Evolutionary conservation across 2,888 invertebrate genomes (phyloP).

Genomic region (Meandrusa payeni): DNA sequence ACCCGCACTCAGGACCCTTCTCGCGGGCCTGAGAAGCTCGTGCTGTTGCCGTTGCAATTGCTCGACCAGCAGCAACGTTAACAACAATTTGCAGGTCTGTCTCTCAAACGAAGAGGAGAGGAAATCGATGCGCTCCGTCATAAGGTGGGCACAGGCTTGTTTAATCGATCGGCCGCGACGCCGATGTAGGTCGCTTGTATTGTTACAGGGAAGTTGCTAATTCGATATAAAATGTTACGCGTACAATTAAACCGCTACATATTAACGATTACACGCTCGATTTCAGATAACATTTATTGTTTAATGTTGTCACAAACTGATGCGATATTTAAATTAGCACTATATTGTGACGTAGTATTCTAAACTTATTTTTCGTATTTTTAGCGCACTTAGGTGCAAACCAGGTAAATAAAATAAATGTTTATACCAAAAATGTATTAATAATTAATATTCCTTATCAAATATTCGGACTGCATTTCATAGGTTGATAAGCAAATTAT

Average conservation of each 20-base stretch:
- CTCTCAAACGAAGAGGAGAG: slow-evolving; percentile 73
- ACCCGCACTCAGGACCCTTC: slow-evolving; percentile 62
- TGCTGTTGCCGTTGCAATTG: slow-evolving; percentile 75
- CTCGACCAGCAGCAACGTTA: slow-evolving; percentile 53
- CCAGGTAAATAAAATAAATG: slow-evolving; percentile 79
- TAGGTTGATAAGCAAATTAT: too few relatives aligned
- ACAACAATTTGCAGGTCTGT: slow-evolving; percentile 79
- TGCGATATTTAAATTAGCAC: slow-evolving; percentile 10
- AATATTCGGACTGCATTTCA: too few relatives aligned
- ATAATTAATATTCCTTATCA: too few relatives aligned
- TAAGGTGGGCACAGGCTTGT: slow-evolving; percentile 81
- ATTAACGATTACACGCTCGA: slow-evolving; percentile 42
- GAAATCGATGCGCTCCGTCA: slow-evolving; percentile 83
- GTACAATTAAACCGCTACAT: slow-evolving; percentile 20
- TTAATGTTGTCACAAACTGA: slow-evolving; percentile 3
- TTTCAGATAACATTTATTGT: slow-evolving; percentile 30
- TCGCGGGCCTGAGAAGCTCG: slow-evolving; percentile 58
- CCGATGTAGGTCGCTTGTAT: slow-evolving; percentile 18
- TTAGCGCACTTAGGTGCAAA: slow-evolving; percentile 76
- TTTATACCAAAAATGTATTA: too few relatives aligned
- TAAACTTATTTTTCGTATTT: slow-evolving; percentile 65
- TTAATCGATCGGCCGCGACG: slow-evolving; percentile 22
- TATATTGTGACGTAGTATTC: slow-evolving; percentile 19
- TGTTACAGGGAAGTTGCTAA: slow-evolving; percentile 15
- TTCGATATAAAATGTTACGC: slow-evolving; percentile 8